Evolutionary conservation across 2,888 invertebrate genomes (phyloP).

Genomic region (Tridacna crocea): DNA sequence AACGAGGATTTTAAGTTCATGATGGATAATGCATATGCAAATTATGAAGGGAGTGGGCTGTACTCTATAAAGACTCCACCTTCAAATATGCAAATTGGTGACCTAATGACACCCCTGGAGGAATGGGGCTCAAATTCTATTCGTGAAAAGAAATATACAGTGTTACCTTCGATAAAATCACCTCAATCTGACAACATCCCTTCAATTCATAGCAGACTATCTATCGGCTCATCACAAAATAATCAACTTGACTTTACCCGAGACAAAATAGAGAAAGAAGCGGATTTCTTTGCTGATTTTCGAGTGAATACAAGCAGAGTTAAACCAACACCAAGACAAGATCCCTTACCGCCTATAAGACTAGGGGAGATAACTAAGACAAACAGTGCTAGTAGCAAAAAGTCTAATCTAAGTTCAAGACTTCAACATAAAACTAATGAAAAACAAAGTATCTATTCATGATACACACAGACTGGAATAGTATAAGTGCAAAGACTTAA

Average conservation of each 20-base stretch:
- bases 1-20: constrained; percentile 51
- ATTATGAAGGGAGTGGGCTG: constrained; percentile 34
- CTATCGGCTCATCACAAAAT: constrained; percentile 40
- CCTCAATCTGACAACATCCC: constrained; percentile 26
- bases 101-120: constrained; percentile 67
- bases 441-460: constrained; percentile 5
- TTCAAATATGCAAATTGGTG: constrained; percentile 57
- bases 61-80: constrained; percentile 52
- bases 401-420: constrained; percentile 10
- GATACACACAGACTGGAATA: neutral
- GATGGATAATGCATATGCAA: constrained; percentile 51
- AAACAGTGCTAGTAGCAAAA: constrained; percentile 14
- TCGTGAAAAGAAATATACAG: constrained; percentile 71
- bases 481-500: neutral
- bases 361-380: constrained; percentile 10
- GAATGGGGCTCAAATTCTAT: constrained; percentile 57
- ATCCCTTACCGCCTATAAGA: constrained; percentile 67
- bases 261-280: constrained; percentile 69
- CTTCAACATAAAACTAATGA: constrained; percentile 19
- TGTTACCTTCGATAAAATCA: constrained; percentile 70
- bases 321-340: constrained; percentile 65
- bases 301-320: constrained; percentile 65
- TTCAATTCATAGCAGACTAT: constrained; percentile 6
- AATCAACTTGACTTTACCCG: constrained; percentile 74
- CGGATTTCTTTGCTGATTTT: constrained; percentile 73